Evolutionary conservation across 2,888 invertebrate genomes (phyloP).

Genomic region (Epiblema foenella): DNA sequence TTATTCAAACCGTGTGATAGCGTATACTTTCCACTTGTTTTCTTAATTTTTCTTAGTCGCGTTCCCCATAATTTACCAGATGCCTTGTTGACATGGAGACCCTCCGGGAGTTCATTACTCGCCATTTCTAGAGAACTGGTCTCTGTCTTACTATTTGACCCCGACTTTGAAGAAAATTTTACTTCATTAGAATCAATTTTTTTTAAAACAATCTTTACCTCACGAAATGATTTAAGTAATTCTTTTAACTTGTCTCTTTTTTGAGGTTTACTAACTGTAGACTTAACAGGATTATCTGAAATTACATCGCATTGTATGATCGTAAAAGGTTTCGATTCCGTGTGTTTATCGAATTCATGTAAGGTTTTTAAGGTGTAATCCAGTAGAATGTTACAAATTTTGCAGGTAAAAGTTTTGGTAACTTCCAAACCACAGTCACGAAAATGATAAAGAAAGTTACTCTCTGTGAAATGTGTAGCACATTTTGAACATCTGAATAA

Average conservation of each 20-base stretch:
- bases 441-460: slow-evolving; percentile 58
- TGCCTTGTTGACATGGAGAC: neutral
- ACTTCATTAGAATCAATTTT: slow-evolving; percentile 5
- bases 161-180: neutral
- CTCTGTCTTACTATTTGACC: neutral
- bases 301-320: slow-evolving; percentile 52
- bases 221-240: slow-evolving; percentile 5
- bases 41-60: neutral
- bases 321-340: slow-evolving; percentile 52
- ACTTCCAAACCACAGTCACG: slow-evolving; percentile 55
- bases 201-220: slow-evolving; percentile 30
- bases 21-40: neutral
- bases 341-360: slow-evolving; percentile 55
- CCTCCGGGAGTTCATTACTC: neutral
- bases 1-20: neutral
- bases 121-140: neutral
- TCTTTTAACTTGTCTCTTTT: slow-evolving; percentile 23
- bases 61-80: neutral
- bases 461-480: slow-evolving; percentile 63
- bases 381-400: slow-evolving; percentile 64
- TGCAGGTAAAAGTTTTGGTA: slow-evolving; percentile 60
- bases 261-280: slow-evolving; percentile 34
- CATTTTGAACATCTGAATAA: slow-evolving; percentile 68
- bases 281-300: slow-evolving; percentile 30
- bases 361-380: slow-evolving; percentile 52